Conservation (phyloP, 2,113 vertebrate genomes). For the Polypterus senegalus region DNA sequence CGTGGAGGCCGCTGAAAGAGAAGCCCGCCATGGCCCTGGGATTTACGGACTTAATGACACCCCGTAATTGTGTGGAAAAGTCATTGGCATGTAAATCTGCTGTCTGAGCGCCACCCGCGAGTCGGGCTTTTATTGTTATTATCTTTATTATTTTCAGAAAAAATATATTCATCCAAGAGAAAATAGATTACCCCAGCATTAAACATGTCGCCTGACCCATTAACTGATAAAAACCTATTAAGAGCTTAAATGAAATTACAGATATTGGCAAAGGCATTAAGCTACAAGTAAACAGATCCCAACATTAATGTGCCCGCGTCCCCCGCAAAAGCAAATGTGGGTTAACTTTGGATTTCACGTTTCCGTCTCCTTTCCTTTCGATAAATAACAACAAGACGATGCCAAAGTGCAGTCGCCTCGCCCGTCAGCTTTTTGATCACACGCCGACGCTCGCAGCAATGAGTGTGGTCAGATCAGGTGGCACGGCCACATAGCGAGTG, state of each 20-base stretch:
- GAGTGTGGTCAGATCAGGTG: no score
- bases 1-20: no score
- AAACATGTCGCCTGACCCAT: constrained; percentile 33
- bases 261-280: constrained; percentile 29
- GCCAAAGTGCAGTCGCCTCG: no score
- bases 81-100: constrained; percentile 38
- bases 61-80: constrained; percentile 34
- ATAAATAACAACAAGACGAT: no score
- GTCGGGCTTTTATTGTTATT: constrained; percentile 31
- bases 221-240: constrained; percentile 52
- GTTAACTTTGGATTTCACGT: no score
- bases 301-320: no score
- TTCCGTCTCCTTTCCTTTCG: no score
- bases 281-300: neutral
- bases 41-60: constrained; percentile 11
- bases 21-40: no score
- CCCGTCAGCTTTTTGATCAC: no score
- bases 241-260: constrained; percentile 41
- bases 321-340: no score
- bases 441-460: no score
- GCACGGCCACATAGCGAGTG: no score
- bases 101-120: constrained; percentile 33
- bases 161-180: constrained; percentile 26
- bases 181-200: constrained; percentile 45
- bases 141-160: constrained; percentile 29